phyloP scores from a whole-genome alignment of 2,888 invertebrate genomes.

The Xanthia icteritia region DNA sequence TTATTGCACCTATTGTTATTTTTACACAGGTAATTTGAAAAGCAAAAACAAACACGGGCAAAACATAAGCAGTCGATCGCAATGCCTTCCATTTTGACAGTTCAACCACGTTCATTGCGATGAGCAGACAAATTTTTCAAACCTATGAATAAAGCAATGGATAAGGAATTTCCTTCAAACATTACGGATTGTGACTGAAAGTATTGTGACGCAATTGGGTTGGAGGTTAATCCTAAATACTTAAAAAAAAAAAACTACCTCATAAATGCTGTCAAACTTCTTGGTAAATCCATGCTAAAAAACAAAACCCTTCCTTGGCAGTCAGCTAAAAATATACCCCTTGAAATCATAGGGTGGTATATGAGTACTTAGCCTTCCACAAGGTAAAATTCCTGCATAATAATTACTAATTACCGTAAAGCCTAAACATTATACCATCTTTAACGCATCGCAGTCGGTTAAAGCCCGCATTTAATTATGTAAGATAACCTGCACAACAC shows the following conservation, averaged over 20 bases:
- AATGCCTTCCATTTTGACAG: too few species aligned
- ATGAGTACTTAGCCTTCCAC: background rate
- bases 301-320: too few species aligned
- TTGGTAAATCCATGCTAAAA: accelerated
- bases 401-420: slow-evolving; percentile 17
- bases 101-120: too few species aligned
- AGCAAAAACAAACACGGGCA: background rate
- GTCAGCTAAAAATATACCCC: background rate
- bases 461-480: slow-evolving; percentile 45
- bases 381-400: slow-evolving; percentile 36
- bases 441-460: slow-evolving; percentile 31
- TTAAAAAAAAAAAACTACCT: background rate
- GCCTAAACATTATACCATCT: slow-evolving; percentile 37
- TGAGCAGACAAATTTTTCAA: too few species aligned
- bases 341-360: background rate
- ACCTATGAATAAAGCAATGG: too few species aligned
- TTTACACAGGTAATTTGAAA: background rate
- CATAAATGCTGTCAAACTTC: background rate
- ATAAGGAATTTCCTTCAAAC: too few species aligned
- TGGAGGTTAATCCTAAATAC: background rate
- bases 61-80: background rate
- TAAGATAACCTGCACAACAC: slow-evolving; percentile 48
- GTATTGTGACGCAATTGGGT: too few species aligned
- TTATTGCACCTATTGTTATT: background rate
- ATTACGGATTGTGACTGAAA: too few species aligned